Evolutionary conservation across 2,797 vertebrate genomes (phyloP).

Genomic region (Chelon auratus): DNA sequence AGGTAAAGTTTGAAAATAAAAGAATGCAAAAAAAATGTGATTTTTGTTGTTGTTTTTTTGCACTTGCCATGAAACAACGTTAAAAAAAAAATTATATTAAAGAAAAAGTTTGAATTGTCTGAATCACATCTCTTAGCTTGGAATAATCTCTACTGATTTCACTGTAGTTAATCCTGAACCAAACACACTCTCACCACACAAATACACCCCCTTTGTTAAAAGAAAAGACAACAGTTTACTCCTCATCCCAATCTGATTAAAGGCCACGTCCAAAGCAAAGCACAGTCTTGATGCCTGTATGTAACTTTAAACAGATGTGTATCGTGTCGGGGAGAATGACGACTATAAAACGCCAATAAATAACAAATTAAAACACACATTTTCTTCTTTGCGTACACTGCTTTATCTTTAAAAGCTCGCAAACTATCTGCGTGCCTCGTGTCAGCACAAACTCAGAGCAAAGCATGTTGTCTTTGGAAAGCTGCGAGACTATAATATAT

Average conservation of each 20-base stretch:
- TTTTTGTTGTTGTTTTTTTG: too few species aligned
- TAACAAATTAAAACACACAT: neutral
- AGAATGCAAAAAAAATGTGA: too few species aligned
- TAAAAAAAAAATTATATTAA: neutral
- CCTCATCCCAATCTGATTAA: neutral
- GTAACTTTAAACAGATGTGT: neutral
- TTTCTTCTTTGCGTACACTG: neutral
- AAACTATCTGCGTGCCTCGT: constrained; percentile 13
- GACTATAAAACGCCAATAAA: neutral
- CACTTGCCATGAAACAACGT: neutral
- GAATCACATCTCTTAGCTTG: neutral
- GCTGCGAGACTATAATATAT: neutral
- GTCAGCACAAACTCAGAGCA: constrained; percentile 28
- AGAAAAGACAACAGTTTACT: too few species aligned
- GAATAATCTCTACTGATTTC: too few species aligned
- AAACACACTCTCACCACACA: too few species aligned
- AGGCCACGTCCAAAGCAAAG: neutral
- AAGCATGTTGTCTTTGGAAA: constrained; percentile 39
- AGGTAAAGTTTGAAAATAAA: neutral
- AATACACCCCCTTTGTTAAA: too few species aligned
- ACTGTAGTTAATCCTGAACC: too few species aligned
- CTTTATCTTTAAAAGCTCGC: too few species aligned
- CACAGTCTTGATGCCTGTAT: neutral
- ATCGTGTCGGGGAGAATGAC: neutral
- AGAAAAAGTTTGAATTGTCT: neutral